These are phyloP conservation scores for Bedellia somnulentella DNA, from an alignment of 2,888 invertebrate species.

Conservation along the genomic window DNA sequence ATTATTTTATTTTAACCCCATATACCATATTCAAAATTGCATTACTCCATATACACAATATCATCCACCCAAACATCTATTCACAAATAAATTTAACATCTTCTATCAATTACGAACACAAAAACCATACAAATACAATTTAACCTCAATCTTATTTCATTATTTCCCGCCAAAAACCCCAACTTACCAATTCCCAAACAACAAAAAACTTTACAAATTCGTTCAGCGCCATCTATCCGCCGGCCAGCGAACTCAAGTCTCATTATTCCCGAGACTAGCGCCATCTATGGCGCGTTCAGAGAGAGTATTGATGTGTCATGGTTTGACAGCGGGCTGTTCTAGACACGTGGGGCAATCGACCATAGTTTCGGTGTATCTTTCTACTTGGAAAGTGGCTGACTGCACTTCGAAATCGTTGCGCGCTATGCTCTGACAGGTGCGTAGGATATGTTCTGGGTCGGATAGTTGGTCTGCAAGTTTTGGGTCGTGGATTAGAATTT, in stretches of 20 bases:
- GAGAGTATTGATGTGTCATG: conserved; percentile 12
- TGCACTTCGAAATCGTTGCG: conserved; percentile 22
- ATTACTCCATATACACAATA: too few relatives aligned
- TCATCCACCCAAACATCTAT: too few relatives aligned
- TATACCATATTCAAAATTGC: too few relatives aligned
- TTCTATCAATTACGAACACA: too few relatives aligned
- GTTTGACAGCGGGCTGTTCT: conserved; percentile 20
- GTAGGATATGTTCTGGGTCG: conserved; percentile 28
- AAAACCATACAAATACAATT: too few relatives aligned
- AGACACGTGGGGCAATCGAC: conserved; percentile 22
- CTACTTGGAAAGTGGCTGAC: conserved; percentile 38
- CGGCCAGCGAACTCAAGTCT: conserved; percentile 14
- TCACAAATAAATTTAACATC: too few relatives aligned
- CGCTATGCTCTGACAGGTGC: conserved; percentile 28
- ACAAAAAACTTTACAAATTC: too few relatives aligned
- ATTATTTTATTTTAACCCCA: too few relatives aligned
- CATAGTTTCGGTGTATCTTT: conserved; percentile 20
- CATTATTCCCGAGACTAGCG: conserved; percentile 12
- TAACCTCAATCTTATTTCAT: too few relatives aligned
- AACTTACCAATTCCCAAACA: too few relatives aligned
- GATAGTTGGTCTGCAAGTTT: conserved; percentile 27
- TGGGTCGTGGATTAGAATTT: not conserved
- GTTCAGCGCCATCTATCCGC: too few relatives aligned
- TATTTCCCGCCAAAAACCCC: too few relatives aligned
- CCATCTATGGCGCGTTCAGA: conserved; percentile 5